Evolutionary conservation across 2,797 vertebrate genomes (phyloP).

Genomic region (Lates japonicus): DNA sequence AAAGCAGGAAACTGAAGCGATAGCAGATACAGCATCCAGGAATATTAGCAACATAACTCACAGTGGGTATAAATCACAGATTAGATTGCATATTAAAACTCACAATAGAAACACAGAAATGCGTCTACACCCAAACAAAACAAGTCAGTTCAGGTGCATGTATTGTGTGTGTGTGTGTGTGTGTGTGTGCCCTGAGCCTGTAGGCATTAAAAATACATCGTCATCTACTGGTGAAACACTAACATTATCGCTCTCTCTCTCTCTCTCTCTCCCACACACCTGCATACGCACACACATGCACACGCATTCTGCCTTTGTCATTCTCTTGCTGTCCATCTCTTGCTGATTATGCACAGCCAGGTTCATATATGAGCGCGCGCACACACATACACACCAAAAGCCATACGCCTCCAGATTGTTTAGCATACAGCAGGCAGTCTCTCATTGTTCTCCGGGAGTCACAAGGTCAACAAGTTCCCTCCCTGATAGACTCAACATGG

Average conservation of each 20-base stretch:
- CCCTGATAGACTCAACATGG: constrained; percentile 68
- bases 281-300: too few species aligned
- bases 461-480: constrained; percentile 79
- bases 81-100: constrained; percentile 21
- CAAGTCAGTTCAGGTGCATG: constrained; percentile 4
- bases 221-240: constrained; percentile 6
- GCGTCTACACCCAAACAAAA: neutral
- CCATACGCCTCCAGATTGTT: constrained; percentile 71
- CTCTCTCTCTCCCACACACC: too few species aligned
- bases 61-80: constrained; percentile 6
- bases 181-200: constrained; percentile 12
- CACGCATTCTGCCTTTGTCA: constrained; percentile 1
- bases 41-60: constrained; percentile 29
- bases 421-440: constrained; percentile 73
- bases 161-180: neutral
- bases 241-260: too few species aligned
- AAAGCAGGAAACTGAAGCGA: neutral
- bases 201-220: constrained; percentile 22
- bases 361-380: constrained; percentile 28
- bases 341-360: constrained; percentile 61
- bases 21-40: neutral
- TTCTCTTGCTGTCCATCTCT: constrained; percentile 29
- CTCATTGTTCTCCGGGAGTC: constrained; percentile 69
- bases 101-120: neutral
- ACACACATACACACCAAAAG: constrained; percentile 25